Conservation (phyloP, 1,140 invertebrate species). For the Drosophila sproati region DNA sequence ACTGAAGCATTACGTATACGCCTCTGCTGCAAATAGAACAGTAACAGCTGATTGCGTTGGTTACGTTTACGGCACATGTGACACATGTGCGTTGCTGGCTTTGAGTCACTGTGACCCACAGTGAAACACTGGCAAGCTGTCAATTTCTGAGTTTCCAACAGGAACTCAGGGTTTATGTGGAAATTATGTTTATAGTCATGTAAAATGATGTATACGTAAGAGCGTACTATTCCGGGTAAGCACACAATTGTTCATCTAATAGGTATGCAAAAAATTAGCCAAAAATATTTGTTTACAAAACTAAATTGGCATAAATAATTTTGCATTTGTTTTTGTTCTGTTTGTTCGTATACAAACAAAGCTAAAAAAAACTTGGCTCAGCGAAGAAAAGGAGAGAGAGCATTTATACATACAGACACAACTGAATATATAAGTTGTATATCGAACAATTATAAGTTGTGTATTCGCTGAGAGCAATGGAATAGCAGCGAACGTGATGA, state of each 20-base stretch:
- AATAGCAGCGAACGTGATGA: conserved; percentile 23
- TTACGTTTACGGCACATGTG: too few species aligned
- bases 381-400: conserved; percentile 11
- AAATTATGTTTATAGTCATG: neutral
- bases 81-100: neutral
- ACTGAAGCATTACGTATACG: conserved; percentile 13
- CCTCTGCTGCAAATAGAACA: too few species aligned
- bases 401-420: neutral
- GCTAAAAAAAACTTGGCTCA: conserved; percentile 18
- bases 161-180: conserved; percentile 6
- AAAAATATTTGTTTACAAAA: conserved; percentile 45
- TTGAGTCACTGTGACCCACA: conserved; percentile 18
- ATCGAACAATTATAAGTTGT: conserved; percentile 61
- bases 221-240: conserved; percentile 11
- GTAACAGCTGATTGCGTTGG: too few species aligned
- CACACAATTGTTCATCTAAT: neutral
- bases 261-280: conserved; percentile 14
- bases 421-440: neutral
- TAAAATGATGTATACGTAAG: conserved; percentile 22
- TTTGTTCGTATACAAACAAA: conserved; percentile 7
- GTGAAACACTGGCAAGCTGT: neutral
- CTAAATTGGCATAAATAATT: conserved; percentile 36
- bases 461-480: conserved; percentile 39
- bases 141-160: neutral
- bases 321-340: neutral